A percentile compares a stretch with the other conserved stretches of the same genome.
These are phyloP conservation scores for Phaethon lepturus DNA, from an alignment of 2,113 vertebrate genomes.

Conservation along the genomic window DNA sequence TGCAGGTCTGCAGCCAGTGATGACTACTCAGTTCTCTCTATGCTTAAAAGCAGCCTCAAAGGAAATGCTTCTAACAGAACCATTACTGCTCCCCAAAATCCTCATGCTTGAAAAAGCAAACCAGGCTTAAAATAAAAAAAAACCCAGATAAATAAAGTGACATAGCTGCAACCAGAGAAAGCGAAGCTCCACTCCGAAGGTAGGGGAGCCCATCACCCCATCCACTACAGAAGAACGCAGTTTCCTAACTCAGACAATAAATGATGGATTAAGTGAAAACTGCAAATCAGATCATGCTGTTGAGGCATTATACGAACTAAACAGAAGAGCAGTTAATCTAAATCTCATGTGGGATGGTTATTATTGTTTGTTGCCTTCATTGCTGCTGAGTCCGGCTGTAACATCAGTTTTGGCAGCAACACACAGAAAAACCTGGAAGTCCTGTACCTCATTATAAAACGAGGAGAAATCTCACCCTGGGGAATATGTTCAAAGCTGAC, in stretches of 20 bases:
- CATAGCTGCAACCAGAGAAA: neutral
- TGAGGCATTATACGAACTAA: constrained; percentile 8
- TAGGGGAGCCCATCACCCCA: neutral
- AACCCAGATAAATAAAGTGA: neutral
- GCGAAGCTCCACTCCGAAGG: neutral
- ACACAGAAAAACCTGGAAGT: neutral
- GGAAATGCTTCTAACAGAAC: constrained; percentile 16
- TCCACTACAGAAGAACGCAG: neutral
- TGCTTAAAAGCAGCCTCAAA: neutral
- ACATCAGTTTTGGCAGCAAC: neutral
- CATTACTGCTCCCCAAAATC: neutral
- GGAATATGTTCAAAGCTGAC: neutral
- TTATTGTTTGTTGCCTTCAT: neutral
- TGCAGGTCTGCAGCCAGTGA: neutral
- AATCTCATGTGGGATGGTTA: neutral
- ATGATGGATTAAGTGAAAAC: constrained; percentile 5
- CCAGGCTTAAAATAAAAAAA: constrained; percentile 27
- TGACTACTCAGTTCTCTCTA: neutral
- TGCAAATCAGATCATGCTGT: constrained; percentile 11
- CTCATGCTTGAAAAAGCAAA: constrained; percentile 13
- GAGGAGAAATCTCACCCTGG: neutral
- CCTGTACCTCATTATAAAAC: constrained; percentile 9
- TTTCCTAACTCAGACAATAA: constrained; percentile 3
- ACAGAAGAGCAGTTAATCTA: constrained; percentile 10
- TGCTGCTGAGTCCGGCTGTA: neutral